Conservation (phyloP, 1,140 invertebrate genomes). For the Papilio helenus region DNA sequence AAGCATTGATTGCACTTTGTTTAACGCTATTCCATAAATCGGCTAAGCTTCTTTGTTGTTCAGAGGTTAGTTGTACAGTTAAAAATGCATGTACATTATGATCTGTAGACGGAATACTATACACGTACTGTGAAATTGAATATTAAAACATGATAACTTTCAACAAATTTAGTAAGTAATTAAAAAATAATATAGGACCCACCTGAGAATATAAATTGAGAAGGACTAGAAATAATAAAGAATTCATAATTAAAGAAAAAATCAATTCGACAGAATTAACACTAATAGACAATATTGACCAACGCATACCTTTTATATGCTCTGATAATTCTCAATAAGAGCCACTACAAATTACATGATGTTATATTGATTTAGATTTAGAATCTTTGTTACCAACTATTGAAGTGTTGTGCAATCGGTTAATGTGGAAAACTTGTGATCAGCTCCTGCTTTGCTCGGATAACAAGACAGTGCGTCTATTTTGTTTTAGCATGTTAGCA, state of each 20-base stretch:
- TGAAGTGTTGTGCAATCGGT: not conserved
- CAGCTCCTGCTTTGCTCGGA: not conserved
- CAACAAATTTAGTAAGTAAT: not conserved
- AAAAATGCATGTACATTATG: not conserved
- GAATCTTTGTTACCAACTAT: not conserved
- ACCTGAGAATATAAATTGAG: not conserved
- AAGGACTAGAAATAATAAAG: not conserved
- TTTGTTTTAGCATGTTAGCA: too few relatives aligned
- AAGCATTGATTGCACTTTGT: conserved; percentile 48
- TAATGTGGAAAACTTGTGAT: not conserved
- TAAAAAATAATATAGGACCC: not conserved
- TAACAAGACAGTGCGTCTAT: not conserved
- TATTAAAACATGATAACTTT: not conserved
- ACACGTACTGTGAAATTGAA: not conserved
- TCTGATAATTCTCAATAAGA: not conserved
- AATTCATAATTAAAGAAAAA: not conserved
- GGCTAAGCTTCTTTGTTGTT: conserved; percentile 38
- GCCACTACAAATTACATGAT: not conserved
- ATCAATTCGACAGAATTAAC: not conserved
- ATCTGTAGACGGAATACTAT: not conserved
- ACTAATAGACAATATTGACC: not conserved
- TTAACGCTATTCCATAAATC: conserved; percentile 53
- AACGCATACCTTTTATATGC: not conserved
- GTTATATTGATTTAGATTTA: not conserved
- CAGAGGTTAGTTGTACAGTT: not conserved